These are phyloP conservation scores for Chaitophorus viminalis DNA, from an alignment of 2,888 invertebrate genomes.

Conservation along the genomic window DNA sequence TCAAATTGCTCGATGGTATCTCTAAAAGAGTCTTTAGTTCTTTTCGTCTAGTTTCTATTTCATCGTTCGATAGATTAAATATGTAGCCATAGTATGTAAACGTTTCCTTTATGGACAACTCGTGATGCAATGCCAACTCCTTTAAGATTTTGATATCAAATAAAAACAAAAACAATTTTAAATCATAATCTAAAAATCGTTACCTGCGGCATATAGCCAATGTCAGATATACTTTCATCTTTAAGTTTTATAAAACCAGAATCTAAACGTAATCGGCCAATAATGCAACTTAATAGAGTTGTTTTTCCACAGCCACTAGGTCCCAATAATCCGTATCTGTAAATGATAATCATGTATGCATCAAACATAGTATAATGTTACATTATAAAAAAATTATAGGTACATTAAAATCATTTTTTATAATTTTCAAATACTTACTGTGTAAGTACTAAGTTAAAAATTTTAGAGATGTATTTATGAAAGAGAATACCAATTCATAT, in stretches of 20 bases:
- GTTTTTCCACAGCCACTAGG: slow-evolving; percentile 72
- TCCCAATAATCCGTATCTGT: slow-evolving; percentile 71
- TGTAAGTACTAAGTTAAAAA: too few relatives aligned
- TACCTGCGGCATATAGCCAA: slow-evolving; percentile 72
- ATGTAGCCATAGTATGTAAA: slow-evolving; percentile 65
- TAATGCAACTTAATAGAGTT: slow-evolving; percentile 70
- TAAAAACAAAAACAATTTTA: neutral
- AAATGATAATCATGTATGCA: slow-evolving; percentile 32
- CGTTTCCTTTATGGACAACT: slow-evolving; percentile 65
- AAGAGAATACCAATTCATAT: too few relatives aligned
- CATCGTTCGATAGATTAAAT: slow-evolving; percentile 64
- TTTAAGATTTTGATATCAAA: slow-evolving; percentile 51
- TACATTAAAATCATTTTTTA: too few relatives aligned
- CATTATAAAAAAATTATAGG: too few relatives aligned
- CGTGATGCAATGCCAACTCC: slow-evolving; percentile 65
- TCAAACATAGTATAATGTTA: neutral
- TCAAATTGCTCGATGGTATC: slow-evolving; percentile 64
- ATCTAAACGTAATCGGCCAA: slow-evolving; percentile 69
- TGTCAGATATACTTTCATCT: slow-evolving; percentile 66
- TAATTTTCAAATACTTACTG: too few relatives aligned
- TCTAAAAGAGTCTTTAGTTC: slow-evolving; percentile 65
- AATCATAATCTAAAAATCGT: neutral
- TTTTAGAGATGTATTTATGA: too few relatives aligned
- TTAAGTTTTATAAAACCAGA: slow-evolving; percentile 69
- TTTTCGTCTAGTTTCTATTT: slow-evolving; percentile 64